These are phyloP conservation scores for Stegostoma tigrinum DNA, from an alignment of 2,113 vertebrate species.

Conservation along the genomic window DNA sequence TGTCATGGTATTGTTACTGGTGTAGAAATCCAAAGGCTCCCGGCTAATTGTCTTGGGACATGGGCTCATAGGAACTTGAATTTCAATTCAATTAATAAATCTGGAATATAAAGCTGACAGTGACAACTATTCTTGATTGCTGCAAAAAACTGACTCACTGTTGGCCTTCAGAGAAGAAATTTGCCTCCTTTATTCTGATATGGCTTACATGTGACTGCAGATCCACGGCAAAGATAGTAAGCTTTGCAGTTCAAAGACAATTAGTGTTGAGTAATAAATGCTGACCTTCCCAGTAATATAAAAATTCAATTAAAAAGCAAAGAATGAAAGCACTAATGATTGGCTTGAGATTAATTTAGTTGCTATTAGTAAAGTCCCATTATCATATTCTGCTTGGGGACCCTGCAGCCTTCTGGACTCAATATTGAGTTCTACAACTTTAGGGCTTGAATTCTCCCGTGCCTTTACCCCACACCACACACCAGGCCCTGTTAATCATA, in stretches of 20 bases:
- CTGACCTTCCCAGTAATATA: too few species aligned
- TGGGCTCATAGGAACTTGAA: not conserved
- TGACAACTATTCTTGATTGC: not conserved
- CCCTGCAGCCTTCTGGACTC: too few species aligned
- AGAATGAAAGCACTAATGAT: not conserved
- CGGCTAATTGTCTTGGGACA: not conserved
- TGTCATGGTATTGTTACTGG: not conserved
- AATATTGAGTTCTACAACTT: too few species aligned
- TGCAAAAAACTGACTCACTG: not conserved
- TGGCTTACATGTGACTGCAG: not conserved
- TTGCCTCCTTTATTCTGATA: not conserved
- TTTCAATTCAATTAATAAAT: not conserved
- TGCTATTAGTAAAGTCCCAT: not conserved
- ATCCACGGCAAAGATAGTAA: not conserved
- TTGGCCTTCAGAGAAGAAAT: not conserved
- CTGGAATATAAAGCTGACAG: not conserved
- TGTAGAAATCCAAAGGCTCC: not conserved
- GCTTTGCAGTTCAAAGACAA: not conserved
- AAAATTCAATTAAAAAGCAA: not conserved
- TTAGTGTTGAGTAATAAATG: not conserved
- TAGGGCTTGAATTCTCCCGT: too few species aligned
- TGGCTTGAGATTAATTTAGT: not conserved
- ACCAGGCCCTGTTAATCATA: too few species aligned
- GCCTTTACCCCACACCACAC: too few species aligned
- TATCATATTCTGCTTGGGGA: not conserved